Conservation (phyloP, 2,888 invertebrate species). For the Eupithecia subumbrata region DNA sequence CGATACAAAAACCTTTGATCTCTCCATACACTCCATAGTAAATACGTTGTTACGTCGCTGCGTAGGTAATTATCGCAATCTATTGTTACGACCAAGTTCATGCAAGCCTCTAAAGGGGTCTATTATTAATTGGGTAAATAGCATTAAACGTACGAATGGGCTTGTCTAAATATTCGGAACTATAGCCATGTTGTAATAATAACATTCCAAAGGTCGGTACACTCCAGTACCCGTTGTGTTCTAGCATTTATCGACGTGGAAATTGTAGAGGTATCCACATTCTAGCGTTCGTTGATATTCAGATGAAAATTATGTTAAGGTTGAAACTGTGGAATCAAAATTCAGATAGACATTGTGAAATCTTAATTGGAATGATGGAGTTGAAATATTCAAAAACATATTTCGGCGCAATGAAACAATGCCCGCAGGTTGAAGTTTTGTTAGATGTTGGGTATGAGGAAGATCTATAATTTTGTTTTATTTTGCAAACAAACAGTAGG, state of each 20-base stretch:
- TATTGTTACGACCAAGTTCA: slow-evolving; percentile 3
- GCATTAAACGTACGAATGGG: slow-evolving; percentile 5
- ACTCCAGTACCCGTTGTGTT: slow-evolving; percentile 10
- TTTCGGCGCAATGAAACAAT: not conserved
- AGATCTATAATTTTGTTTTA: not conserved
- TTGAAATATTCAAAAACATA: not conserved
- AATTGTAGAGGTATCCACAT: slow-evolving; percentile 9
- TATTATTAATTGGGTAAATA: slow-evolving; percentile 11
- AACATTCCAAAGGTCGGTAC: slow-evolving; percentile 22
- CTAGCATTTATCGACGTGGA: slow-evolving; percentile 20
- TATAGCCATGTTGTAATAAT: slow-evolving; percentile 18
- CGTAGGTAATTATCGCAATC: not conserved
- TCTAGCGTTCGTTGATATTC: not conserved
- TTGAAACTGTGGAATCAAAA: not conserved
- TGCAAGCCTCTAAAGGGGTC: slow-evolving; percentile 1
- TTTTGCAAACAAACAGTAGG: not conserved
- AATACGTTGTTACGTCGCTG: not conserved
- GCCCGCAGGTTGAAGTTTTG: not conserved
- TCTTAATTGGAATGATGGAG: not conserved
- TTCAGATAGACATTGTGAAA: not conserved
- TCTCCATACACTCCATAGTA: not conserved
- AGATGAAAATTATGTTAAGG: not conserved
- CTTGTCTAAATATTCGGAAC: slow-evolving; percentile 8
- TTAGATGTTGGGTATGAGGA: not conserved
- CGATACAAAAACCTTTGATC: not conserved